These are phyloP conservation scores for Gallinago undulata DNA, from an alignment of 2,113 vertebrate genomes.

Conservation along the genomic window DNA sequence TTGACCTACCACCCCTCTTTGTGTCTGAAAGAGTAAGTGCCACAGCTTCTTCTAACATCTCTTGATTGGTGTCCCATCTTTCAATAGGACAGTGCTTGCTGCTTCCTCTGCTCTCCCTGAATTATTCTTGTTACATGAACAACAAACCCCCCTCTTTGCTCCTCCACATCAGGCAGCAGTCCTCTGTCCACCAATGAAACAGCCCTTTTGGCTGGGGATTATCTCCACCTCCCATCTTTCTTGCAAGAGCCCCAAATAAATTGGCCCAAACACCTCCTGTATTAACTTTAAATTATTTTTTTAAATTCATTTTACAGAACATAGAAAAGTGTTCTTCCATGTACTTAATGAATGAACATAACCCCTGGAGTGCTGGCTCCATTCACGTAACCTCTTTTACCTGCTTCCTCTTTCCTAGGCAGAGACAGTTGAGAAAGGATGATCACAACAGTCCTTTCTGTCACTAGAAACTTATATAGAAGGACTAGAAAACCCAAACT, in stretches of 20 bases:
- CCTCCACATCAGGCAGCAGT: background rate
- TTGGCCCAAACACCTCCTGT: background rate
- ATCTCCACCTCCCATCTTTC: background rate
- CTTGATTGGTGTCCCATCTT: background rate
- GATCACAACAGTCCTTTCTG: background rate
- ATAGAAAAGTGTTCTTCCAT: background rate
- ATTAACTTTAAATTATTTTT: background rate
- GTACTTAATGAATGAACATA: background rate
- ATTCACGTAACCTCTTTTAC: background rate
- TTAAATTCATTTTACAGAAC: background rate
- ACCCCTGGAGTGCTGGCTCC: background rate
- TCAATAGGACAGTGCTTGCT: background rate
- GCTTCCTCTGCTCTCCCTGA: background rate
- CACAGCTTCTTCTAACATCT: accelerated
- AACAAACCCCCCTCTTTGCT: background rate
- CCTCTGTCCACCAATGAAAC: background rate
- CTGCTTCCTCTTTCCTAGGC: background rate
- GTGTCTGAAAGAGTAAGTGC: background rate
- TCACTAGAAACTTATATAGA: background rate
- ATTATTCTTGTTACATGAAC: background rate
- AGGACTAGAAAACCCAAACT: background rate
- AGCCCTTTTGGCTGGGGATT: background rate
- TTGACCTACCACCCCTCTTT: background rate
- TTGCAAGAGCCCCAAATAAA: background rate
- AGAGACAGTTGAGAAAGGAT: background rate